Percentiles rank a stretch among this genome's conserved stretches.
These are phyloP conservation scores for Acestrorhynchus altus DNA, from an alignment of 2,797 vertebrate genomes.

Conservation along the genomic window DNA sequence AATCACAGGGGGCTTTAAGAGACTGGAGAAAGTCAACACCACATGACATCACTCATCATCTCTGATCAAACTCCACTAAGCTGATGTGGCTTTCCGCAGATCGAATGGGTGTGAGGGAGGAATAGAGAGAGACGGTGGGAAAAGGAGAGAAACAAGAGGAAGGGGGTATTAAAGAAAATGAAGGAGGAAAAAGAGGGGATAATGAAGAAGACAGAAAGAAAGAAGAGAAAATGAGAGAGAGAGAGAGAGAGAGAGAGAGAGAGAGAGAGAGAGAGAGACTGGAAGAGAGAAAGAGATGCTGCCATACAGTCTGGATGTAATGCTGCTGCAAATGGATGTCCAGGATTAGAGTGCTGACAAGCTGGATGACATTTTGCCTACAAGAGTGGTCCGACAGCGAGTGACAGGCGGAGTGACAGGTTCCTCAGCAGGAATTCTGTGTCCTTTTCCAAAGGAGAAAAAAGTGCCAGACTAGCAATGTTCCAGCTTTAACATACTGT, in stretches of 20 bases:
- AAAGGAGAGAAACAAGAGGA: neutral
- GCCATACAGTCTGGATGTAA: conserved; percentile 1
- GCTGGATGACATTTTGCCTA: conserved; percentile 52
- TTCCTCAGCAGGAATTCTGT: conserved; percentile 34
- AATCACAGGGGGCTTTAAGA: conserved; percentile 38
- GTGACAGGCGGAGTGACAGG: conserved; percentile 45
- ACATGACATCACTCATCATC: conserved; percentile 42
- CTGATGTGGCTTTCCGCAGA: neutral
- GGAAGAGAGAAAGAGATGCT: neutral
- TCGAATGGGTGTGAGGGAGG: neutral
- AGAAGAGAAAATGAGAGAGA: neutral
- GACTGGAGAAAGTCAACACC: conserved; percentile 42
- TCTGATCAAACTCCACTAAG: conserved; percentile 29
- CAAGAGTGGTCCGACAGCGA: conserved; percentile 32
- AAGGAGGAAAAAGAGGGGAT: neutral
- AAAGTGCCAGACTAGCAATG: conserved; percentile 5
- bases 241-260: neutral
- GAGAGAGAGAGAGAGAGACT: neutral
- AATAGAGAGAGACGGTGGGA: conserved; percentile 19
- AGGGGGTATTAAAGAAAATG: no score
- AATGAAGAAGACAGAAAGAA: neutral
- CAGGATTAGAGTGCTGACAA: conserved; percentile 48
- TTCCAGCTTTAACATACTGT: neutral
- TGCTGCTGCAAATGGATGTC: conserved; percentile 34
- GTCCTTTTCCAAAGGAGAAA: conserved; percentile 34